phyloP scores from a whole-genome alignment of 2,113 vertebrate genomes.

The Pituophis catenifer region DNA sequence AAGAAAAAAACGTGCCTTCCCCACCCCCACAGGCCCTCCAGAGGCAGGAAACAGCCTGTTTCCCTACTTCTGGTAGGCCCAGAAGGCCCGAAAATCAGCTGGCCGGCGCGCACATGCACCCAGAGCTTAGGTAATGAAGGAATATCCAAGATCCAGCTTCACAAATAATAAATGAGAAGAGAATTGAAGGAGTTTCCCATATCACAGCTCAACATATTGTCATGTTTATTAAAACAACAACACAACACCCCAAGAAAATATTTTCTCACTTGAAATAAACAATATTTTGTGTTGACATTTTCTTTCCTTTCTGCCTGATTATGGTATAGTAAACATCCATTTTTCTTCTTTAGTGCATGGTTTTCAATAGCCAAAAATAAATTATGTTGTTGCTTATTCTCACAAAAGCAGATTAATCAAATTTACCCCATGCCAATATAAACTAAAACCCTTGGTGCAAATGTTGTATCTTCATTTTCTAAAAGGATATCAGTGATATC shows the following conservation, averaged over 20 bases:
- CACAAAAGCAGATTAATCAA: background rate
- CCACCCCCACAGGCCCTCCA: too few relatives aligned
- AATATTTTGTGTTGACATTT: background rate
- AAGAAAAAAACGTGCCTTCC: too few relatives aligned
- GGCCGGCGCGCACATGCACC: too few relatives aligned
- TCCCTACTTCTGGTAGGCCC: too few relatives aligned
- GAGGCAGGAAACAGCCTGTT: too few relatives aligned
- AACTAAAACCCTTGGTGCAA: background rate
- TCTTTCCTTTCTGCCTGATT: background rate
- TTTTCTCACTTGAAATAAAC: background rate
- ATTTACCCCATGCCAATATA: fast-evolving
- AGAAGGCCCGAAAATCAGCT: too few relatives aligned
- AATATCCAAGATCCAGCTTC: background rate
- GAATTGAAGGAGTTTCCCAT: background rate
- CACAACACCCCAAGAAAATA: background rate
- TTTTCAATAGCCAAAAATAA: conserved; percentile 2
- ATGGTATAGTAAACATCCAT: background rate
- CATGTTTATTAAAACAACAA: background rate
- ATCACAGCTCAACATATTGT: background rate
- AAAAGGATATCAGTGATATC: background rate
- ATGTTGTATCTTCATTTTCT: background rate
- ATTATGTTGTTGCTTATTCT: background rate
- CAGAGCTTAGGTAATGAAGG: background rate
- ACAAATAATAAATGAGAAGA: background rate
- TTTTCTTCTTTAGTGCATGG: fast-evolving